Evolutionary conservation across 2,113 vertebrate species (phyloP).

Genomic region (Syngnathus typhle): DNA sequence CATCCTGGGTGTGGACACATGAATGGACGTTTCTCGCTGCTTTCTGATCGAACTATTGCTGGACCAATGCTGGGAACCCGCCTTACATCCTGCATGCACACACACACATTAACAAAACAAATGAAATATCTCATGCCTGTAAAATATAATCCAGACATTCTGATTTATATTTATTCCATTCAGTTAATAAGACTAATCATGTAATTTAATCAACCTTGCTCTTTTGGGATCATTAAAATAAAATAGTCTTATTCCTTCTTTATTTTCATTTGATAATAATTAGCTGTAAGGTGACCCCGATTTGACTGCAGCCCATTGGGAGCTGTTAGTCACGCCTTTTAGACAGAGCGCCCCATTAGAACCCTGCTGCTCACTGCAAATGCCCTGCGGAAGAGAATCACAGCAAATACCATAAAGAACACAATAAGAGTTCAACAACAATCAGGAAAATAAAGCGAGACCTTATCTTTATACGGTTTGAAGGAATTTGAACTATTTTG

Average conservation of each 20-base stretch:
- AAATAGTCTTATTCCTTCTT: slow-evolving; percentile 31
- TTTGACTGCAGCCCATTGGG: slow-evolving; percentile 51
- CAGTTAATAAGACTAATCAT: neutral
- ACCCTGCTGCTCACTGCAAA: slow-evolving; percentile 6
- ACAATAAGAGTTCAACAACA: neutral
- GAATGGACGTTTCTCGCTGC: slow-evolving; percentile 93
- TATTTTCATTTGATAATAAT: slow-evolving; percentile 56
- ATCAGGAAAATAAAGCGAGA: neutral
- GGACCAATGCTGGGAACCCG: slow-evolving; percentile 88
- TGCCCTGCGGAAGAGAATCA: slow-evolving; percentile 14
- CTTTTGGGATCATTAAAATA: slow-evolving; percentile 40
- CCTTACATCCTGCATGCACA: slow-evolving; percentile 77
- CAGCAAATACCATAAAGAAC: neutral
- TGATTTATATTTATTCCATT: neutral
- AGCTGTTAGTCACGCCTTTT: slow-evolving; percentile 71
- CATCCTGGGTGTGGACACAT: slow-evolving; percentile 97
- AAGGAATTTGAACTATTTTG: neutral
- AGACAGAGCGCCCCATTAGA: slow-evolving; percentile 30
- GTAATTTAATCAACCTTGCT: slow-evolving; percentile 29
- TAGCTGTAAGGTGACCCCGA: slow-evolving; percentile 64
- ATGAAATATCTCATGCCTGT: neutral
- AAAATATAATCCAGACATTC: slow-evolving; percentile 37
- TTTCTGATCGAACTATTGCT: slow-evolving; percentile 86
- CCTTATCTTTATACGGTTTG: neutral
- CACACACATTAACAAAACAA: neutral